These are phyloP conservation scores for Dolichopus griseipennis DNA, from an alignment of 2,888 invertebrate species.

Conservation along the genomic window DNA sequence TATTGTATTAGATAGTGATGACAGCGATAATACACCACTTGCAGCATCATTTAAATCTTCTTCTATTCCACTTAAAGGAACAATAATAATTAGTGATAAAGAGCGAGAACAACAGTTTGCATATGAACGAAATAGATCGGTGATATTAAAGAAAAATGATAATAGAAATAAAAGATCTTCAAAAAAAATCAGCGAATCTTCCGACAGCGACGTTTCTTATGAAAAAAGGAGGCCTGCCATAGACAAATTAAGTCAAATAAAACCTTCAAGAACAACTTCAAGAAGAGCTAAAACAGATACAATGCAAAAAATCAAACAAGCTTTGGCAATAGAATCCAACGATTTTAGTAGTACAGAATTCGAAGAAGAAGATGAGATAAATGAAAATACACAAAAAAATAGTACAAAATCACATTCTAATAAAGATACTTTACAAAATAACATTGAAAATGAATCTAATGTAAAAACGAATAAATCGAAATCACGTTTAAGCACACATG, in stretches of 20 bases:
- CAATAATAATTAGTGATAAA: neutral
- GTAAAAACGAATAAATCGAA: neutral
- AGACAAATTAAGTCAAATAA: neutral
- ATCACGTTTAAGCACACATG: neutral
- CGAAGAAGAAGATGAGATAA: neutral
- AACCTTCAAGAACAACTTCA: neutral
- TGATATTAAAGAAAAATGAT: neutral
- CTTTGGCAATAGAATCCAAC: neutral
- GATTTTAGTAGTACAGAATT: neutral
- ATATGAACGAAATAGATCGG: neutral
- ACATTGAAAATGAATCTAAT: neutral
- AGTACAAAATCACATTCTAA: neutral
- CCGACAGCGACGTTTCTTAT: too few species aligned
- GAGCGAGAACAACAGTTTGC: neutral
- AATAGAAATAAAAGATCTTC: neutral
- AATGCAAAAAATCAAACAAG: constrained; percentile 7
- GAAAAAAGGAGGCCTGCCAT: neutral
- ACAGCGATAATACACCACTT: neutral
- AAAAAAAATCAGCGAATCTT: neutral
- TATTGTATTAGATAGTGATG: neutral
- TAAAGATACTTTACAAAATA: neutral
- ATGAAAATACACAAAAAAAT: neutral
- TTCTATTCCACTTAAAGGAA: neutral
- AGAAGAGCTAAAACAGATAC: neutral
- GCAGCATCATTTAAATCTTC: neutral